Evolutionary conservation across 2,888 invertebrate species (phyloP).

Genomic region (Saturnia japonica): DNA sequence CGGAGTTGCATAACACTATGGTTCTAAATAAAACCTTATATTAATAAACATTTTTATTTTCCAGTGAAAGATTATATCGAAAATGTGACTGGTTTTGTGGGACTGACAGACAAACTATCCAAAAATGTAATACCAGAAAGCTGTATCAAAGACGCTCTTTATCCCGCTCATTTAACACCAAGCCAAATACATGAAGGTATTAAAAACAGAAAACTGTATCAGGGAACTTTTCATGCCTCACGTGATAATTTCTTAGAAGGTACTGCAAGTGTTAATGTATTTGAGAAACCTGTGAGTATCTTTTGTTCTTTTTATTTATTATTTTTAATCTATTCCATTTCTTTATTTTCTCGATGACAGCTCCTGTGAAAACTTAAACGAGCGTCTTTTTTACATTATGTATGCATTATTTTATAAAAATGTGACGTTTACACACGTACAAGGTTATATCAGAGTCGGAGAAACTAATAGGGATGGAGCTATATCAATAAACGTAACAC

Average conservation of each 20-base stretch:
- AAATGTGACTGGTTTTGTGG: slow-evolving; percentile 84
- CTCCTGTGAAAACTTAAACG: too few species aligned
- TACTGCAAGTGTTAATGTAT: slow-evolving; percentile 89
- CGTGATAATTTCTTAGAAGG: slow-evolving; percentile 98
- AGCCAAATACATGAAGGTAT: slow-evolving; percentile 90
- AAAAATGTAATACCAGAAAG: slow-evolving; percentile 84
- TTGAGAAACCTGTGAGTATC: slow-evolving; percentile 88
- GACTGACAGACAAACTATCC: slow-evolving; percentile 91
- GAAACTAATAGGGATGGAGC: too few species aligned
- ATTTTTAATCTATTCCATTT: too few species aligned
- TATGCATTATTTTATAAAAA: too few species aligned
- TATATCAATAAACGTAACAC: too few species aligned
- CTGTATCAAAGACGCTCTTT: slow-evolving; percentile 85
- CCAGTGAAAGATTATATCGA: slow-evolving; percentile 89
- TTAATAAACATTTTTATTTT: slow-evolving; percentile 36
- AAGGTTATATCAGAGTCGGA: too few species aligned
- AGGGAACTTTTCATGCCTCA: slow-evolving; percentile 92
- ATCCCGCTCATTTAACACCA: slow-evolving; percentile 92
- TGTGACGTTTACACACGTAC: too few species aligned
- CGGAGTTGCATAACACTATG: too few species aligned
- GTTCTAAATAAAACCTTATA: background rate
- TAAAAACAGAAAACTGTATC: slow-evolving; percentile 87
- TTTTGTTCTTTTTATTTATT: background rate
- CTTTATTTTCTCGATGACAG: too few species aligned
- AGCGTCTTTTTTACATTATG: too few species aligned